A percentile compares a stretch with the other conserved stretches of the same genome.
Evolutionary conservation across 2,888 invertebrate species (phyloP).

Genomic region (Eurytoma adleriae): DNA sequence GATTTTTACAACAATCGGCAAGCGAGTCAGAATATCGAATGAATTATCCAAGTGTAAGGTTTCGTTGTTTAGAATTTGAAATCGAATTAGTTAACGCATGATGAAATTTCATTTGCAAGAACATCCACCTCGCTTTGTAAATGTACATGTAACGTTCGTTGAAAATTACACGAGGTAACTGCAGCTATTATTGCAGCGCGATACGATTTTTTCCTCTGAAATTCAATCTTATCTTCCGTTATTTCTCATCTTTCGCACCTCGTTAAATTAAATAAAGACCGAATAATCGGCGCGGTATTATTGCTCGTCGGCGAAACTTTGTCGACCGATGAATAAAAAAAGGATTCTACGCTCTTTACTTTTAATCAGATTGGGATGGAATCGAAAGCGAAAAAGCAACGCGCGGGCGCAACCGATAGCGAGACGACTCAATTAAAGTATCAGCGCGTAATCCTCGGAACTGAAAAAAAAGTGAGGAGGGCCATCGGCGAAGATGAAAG

Average conservation of each 20-base stretch:
- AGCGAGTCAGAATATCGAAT: background rate
- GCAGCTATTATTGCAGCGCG: no score
- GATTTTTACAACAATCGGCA: no score
- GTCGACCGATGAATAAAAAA: background rate
- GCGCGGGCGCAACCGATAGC: background rate
- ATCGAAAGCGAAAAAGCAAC: background rate
- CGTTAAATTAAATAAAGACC: no score
- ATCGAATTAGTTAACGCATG: background rate
- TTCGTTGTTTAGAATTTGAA: background rate
- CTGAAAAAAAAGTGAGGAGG: background rate
- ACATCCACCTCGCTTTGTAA: no score
- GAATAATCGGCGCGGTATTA: no score
- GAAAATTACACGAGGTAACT: no score
- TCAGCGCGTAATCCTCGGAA: conserved; percentile 13
- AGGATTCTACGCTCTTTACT: background rate
- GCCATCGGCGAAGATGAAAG: background rate
- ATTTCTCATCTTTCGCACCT: no score
- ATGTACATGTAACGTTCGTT: no score
- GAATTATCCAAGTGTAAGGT: background rate
- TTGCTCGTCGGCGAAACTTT: no score
- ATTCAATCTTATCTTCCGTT: no score
- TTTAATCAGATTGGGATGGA: no score
- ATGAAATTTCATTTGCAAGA: background rate
- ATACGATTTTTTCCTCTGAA: no score
- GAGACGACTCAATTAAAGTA: conserved; percentile 38